Conservation (phyloP, 2,888 invertebrate genomes). For the Neelides folsomi region DNA sequence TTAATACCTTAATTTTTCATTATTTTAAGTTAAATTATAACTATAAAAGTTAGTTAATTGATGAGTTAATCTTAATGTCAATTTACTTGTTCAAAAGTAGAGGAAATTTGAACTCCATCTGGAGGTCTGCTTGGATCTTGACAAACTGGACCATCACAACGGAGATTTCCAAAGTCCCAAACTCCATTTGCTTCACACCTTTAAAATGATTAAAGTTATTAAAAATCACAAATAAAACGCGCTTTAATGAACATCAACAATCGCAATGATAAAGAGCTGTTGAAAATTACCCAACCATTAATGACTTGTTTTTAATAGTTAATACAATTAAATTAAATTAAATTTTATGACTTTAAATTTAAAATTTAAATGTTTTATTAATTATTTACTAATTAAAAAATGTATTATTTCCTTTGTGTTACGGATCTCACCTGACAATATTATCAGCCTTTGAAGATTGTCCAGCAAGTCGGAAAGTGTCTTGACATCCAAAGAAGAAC, state of each 20-base stretch:
- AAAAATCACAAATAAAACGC: too few relatives aligned
- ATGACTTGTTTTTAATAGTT: too few relatives aligned
- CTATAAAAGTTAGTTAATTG: not conserved
- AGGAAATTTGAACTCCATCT: slow-evolving; percentile 72
- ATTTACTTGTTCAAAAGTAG: slow-evolving; percentile 43
- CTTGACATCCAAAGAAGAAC: slow-evolving; percentile 91
- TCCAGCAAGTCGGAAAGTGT: slow-evolving; percentile 84
- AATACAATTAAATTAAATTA: too few relatives aligned
- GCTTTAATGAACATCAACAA: too few relatives aligned
- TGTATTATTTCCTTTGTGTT: too few relatives aligned
- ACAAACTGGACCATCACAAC: slow-evolving; percentile 93
- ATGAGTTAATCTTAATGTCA: slow-evolving; percentile 2
- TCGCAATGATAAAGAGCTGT: too few relatives aligned
- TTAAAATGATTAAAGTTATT: slow-evolving; percentile 26
- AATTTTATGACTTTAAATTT: too few relatives aligned
- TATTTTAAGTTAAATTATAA: not conserved
- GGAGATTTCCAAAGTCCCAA: slow-evolving; percentile 93
- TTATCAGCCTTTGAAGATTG: slow-evolving; percentile 84
- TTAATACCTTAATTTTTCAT: not conserved
- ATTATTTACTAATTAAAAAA: too few relatives aligned
- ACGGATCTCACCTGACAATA: slow-evolving; percentile 52
- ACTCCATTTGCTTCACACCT: slow-evolving; percentile 79
- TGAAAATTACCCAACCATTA: too few relatives aligned
- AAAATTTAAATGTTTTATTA: too few relatives aligned
- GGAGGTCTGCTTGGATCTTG: slow-evolving; percentile 89